phyloP scores from a whole-genome alignment of 2,113 vertebrate genomes.

The Melanocharis versteri region DNA sequence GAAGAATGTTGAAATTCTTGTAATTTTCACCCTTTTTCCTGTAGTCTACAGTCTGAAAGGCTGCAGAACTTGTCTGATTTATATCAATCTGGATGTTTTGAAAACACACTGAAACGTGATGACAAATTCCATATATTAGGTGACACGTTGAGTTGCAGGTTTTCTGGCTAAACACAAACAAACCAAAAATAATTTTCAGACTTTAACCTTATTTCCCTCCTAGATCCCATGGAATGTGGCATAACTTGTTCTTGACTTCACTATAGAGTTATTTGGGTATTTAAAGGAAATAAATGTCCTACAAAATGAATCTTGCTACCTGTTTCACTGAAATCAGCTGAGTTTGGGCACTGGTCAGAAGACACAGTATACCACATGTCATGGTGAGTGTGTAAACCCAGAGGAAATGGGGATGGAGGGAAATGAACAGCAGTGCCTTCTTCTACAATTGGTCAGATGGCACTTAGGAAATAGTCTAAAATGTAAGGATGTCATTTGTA shows the following conservation, averaged over 20 bases:
- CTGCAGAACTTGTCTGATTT: not conserved
- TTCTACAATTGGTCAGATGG: not conserved
- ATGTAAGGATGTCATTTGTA: not conserved
- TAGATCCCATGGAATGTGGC: not conserved
- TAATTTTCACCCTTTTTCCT: not conserved
- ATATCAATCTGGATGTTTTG: not conserved
- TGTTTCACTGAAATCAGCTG: not conserved
- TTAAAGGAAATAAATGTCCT: not conserved
- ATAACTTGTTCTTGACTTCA: not conserved
- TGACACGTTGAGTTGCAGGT: not conserved
- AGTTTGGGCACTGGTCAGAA: not conserved
- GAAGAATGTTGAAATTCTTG: not conserved
- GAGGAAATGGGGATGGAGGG: not conserved
- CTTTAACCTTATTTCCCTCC: not conserved
- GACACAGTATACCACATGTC: accelerated
- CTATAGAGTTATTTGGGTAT: not conserved
- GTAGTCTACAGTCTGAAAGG: not conserved
- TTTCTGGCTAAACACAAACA: not conserved
- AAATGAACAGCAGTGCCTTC: not conserved
- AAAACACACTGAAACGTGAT: not conserved
- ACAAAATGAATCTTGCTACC: not conserved
- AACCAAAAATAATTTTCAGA: not conserved
- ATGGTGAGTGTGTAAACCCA: not conserved
- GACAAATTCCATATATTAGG: not conserved
- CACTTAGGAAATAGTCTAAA: not conserved